Evolutionary conservation across 2,797 vertebrate species (phyloP).

Genomic region (Pteronotus mesoamericanus): DNA sequence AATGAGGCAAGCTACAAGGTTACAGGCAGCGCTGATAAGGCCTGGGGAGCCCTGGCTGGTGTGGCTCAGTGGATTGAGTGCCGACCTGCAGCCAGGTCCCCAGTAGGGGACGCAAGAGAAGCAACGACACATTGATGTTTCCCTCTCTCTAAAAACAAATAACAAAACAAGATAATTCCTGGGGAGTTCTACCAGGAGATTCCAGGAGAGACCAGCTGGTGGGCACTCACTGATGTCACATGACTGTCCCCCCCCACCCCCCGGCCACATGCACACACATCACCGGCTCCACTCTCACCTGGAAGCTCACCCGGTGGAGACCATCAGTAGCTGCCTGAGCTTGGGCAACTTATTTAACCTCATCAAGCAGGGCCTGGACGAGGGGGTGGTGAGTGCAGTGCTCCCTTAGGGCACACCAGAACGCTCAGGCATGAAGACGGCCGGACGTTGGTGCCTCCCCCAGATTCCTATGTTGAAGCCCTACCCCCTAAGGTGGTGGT

Average conservation of each 20-base stretch:
- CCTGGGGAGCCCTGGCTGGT: background rate
- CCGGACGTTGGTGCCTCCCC: background rate
- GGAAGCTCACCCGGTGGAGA: background rate
- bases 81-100: too few relatives aligned
- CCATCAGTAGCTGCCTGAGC: background rate
- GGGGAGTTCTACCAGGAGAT: background rate
- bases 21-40: background rate
- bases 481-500: background rate
- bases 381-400: background rate
- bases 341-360: background rate
- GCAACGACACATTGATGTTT: too few relatives aligned
- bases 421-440: background rate
- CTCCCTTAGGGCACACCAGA: background rate
- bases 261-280: background rate
- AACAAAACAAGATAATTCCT: too few relatives aligned
- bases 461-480: background rate
- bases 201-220: background rate
- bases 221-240: rapidly evolving
- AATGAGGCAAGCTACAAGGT: background rate
- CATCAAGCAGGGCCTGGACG: background rate
- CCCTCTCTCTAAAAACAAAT: too few relatives aligned
- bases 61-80: too few relatives aligned
- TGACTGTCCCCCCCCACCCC: rapidly evolving
- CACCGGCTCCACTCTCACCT: background rate
- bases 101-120: too few relatives aligned